Evolutionary conservation across 2,113 vertebrate species (phyloP).

Genomic region (Ophiodon elongatus): DNA sequence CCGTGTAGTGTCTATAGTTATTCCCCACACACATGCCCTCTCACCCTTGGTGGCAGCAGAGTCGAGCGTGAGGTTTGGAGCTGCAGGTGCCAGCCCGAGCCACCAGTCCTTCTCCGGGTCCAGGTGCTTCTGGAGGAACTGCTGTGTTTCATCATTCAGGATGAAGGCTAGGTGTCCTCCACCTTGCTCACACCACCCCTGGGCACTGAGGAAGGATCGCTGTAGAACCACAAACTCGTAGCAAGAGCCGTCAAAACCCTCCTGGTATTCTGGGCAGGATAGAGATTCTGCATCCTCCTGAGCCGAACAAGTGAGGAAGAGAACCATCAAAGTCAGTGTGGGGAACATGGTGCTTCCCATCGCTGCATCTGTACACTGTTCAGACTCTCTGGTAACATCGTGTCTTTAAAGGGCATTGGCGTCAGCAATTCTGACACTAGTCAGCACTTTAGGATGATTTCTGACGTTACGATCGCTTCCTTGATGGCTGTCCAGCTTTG

Average conservation of each 20-base stretch:
- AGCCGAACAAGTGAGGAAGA: conserved; percentile 59
- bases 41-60: conserved; percentile 76
- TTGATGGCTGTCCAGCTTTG: conserved; percentile 69
- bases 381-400: conserved; percentile 19
- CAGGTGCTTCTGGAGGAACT: conserved; percentile 90
- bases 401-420: conserved; percentile 67
- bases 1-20: not conserved
- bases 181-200: conserved; percentile 92
- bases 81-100: conserved; percentile 88
- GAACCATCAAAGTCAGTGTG: conserved; percentile 60
- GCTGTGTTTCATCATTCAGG: conserved; percentile 88
- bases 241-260: conserved; percentile 89
- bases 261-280: conserved; percentile 86
- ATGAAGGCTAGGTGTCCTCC: conserved; percentile 93
- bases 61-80: conserved; percentile 84
- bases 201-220: conserved; percentile 84
- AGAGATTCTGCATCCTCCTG: conserved; percentile 55
- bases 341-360: conserved; percentile 60
- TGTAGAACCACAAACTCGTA: conserved; percentile 89
- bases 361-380: conserved; percentile 52
- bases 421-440: conserved; percentile 45
- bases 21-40: conserved; percentile 6
- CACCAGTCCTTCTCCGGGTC: conserved; percentile 89
- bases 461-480: conserved; percentile 42
- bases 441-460: conserved; percentile 23